Conservation (phyloP, 2,113 vertebrate species). For the Phylloscopus trochiloides region DNA sequence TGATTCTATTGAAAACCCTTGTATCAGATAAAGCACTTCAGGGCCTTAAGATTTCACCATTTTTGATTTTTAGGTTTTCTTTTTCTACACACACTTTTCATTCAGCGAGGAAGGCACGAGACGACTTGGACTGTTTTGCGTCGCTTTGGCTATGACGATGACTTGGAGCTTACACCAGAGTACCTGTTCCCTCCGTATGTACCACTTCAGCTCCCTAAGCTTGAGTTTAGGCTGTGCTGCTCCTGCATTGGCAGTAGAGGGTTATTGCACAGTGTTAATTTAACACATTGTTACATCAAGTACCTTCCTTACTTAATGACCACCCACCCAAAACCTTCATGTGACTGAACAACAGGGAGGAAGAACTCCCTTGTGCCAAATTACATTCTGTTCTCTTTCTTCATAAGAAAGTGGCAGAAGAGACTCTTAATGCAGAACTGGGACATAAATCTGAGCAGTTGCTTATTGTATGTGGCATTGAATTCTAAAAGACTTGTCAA, state of each 20-base stretch:
- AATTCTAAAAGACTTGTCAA: background rate
- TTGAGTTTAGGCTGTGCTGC: background rate
- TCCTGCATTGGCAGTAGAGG: background rate
- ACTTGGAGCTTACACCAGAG: conserved; percentile 93
- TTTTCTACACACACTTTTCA: conserved; percentile 97
- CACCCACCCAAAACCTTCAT: background rate
- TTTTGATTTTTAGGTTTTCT: conserved; percentile 87
- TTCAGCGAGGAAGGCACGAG: conserved; percentile 96
- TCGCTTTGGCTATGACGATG: conserved; percentile 94
- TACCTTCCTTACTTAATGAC: background rate
- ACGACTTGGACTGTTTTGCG: conserved; percentile 97
- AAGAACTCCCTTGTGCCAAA: background rate
- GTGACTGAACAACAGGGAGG: background rate
- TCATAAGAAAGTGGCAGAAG: background rate
- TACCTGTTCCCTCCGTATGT: conserved; percentile 94
- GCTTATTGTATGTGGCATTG: background rate
- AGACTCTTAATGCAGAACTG: background rate
- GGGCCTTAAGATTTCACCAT: background rate
- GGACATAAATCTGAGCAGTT: background rate
- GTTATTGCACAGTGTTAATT: background rate
- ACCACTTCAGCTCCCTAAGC: background rate
- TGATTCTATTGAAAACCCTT: background rate
- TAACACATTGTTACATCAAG: background rate
- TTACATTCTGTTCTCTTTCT: background rate
- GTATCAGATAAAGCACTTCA: background rate